Evolutionary conservation across 2,113 vertebrate species (phyloP).

Genomic region (Cryptomyrus ogoouensis): DNA sequence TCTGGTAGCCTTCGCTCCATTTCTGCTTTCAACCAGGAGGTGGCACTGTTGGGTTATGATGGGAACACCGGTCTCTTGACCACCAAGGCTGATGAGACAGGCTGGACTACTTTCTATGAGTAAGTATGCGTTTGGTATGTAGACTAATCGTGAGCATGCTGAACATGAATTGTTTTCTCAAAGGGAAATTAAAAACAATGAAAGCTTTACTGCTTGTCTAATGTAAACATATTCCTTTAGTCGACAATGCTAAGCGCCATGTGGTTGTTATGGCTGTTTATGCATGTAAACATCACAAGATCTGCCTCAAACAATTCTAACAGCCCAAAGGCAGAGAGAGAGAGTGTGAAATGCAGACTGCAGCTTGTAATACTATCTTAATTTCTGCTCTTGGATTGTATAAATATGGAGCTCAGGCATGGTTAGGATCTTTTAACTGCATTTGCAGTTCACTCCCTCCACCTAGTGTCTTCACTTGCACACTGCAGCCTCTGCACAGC

Average conservation of each 20-base stretch:
- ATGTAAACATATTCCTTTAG: neutral
- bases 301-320: neutral
- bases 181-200: neutral
- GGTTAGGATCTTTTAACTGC: neutral
- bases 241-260: neutral
- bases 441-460: neutral
- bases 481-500: neutral
- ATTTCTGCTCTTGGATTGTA: neutral
- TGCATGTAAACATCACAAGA: neutral
- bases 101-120: slow-evolving; percentile 98
- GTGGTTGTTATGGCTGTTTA: neutral
- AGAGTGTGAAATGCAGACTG: neutral
- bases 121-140: slow-evolving; percentile 61
- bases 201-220: neutral
- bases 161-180: neutral
- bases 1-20: slow-evolving; percentile 83
- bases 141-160: neutral
- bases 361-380: neutral
- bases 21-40: slow-evolving; percentile 80
- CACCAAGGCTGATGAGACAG: slow-evolving; percentile 95
- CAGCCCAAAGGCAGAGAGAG: neutral
- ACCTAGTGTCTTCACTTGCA: neutral
- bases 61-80: slow-evolving; percentile 87
- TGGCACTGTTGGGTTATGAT: slow-evolving; percentile 88
- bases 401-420: neutral